Base-by-base conservation (phyloP, 2,888 invertebrate species). In the Habrosyne pyritoides region DNA sequence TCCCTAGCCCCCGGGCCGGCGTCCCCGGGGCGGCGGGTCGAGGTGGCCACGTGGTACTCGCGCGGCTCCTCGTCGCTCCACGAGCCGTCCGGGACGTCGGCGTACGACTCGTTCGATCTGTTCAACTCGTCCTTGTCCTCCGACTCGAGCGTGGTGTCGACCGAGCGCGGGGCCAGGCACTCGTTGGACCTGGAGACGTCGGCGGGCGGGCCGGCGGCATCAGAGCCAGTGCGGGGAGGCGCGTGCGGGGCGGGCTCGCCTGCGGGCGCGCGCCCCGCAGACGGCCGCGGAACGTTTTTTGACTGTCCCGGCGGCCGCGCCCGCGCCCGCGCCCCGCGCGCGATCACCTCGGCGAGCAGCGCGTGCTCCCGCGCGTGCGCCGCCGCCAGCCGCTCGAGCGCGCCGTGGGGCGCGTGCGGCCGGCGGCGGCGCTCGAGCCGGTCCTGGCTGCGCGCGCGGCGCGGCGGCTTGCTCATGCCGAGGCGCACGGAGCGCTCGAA, bases 221-320 rank as follows among this genome's bases (percentile, higher is more conserved):
- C 87, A 93, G 78, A 93, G 90, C 92, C 93, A 93, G 76, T 73
- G 79, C 60, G 62, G 53, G 57, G 33, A 0, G 33, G 69, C 69
- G 67, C 67, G 47, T 59, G 74, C 88, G 93, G 82, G 93, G 90
- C 93, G 93, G 91, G 80, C 79, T 74, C 91, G 89, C 82, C 91
- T 89, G 87, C 91, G 89, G 82, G 82, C 84, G 93, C 93, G 93
- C 86, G 91, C 84, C 83, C 89, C 93, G 94, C 95, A 95, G 95
- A 94, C 95, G 96, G 95, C 94, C 93, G 94, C 91, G 87, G 93
- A 89, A 86, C 95, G 96, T 96, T 96, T 96, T 96, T 96, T 96
- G 95, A 75, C 87, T 77, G 73, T 60, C 60, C 42, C 75, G 10
- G 77, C 6, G n/a, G 18, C 53, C 22, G 65, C 67, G 65, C 60